phyloP scores from a whole-genome alignment of 1,140 invertebrate genomes.

The Meloidogyne floridensis region DNA sequence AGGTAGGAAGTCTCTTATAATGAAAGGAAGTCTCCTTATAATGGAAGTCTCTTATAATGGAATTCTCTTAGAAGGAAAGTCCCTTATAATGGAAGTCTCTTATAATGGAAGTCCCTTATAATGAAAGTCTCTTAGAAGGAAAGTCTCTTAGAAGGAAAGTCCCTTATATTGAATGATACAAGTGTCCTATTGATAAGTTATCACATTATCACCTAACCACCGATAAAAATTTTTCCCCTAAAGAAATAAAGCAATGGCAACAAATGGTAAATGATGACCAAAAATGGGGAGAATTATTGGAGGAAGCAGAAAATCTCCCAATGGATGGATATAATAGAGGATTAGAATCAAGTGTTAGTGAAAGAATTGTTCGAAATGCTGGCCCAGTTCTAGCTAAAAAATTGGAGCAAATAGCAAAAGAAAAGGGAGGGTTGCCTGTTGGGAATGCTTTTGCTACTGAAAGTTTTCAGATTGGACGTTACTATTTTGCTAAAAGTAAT shows the following conservation, averaged over 20 bases:
- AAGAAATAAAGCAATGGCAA: constrained; percentile 27
- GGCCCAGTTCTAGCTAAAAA: constrained; percentile 14
- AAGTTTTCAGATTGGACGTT: constrained; percentile 15
- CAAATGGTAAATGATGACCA: constrained; percentile 7
- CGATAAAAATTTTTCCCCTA: neutral
- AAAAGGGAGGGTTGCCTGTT: constrained; percentile 1
- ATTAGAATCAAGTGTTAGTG: neutral
- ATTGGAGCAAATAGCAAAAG: constrained; percentile 13
- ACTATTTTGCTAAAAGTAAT: constrained; percentile 21
- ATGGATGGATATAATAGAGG: neutral
- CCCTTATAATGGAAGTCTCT: no score
- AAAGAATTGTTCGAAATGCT: neutral
- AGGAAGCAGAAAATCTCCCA: constrained; percentile 1
- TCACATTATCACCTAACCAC: no score
- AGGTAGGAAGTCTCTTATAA: no score
- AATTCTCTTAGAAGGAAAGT: no score
- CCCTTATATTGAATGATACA: no score
- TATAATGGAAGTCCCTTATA: no score
- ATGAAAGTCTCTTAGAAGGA: no score
- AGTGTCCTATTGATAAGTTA: no score
- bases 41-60: no score
- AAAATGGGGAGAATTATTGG: constrained; percentile 9
- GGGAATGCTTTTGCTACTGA: constrained; percentile 24
- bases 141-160: no score
- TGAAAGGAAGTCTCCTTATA: no score